Evolutionary conservation across 2,888 invertebrate genomes (phyloP), one percentile per base, ranked within the genome.

Genomic region (Cheiracanthium punctorium): DNA sequence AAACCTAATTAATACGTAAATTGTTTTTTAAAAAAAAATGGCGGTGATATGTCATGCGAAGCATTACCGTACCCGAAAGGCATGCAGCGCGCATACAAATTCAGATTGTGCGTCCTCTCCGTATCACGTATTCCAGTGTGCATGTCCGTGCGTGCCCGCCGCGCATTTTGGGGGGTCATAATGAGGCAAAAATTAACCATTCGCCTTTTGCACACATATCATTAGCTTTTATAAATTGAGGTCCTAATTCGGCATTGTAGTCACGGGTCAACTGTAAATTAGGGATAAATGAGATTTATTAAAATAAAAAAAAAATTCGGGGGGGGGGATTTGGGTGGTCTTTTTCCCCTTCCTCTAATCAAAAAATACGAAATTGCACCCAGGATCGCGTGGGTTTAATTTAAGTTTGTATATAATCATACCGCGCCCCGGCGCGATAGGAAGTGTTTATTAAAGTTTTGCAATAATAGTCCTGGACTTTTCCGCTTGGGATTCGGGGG

Each of bases 221-320:
- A 84, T 84, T 79, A 84, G 73, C 77, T 79, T 73, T 52, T n/a
- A n/a, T n/a, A 79, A 77, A 73, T 79, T 79, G 79, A 84, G 67
- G 65, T 52, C 33, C 48, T 33, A 37, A 64, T 72, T 41, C 41
- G 58, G 84, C 64, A 84, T 77, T 72, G 52, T 12, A 65, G 73
- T 79, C 84, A 84, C 84, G 77, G 77, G 1, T 7, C 24, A 24
- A 33, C 64, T 48, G 79, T 79, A 84, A 84, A 84, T 84, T 84
- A 84, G 75, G 41, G 32, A 33, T 81, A 74, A 81, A 81, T 81
- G 81, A 81, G 48, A 69, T n/a, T n/a, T n/a, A n/a, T n/a, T n/a
- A n/a, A n/a, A n/a, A n/a, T n/a, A n/a, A 74, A 81, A 76, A 72
- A 76, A 77, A 79, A 75, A 79, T 73, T 7, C 29, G 30, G 29